Evolutionary conservation across 2,797 vertebrate genomes (phyloP), one percentile per base, ranked within the genome.

Genomic region (Limnodromus scolopaceus): DNA sequence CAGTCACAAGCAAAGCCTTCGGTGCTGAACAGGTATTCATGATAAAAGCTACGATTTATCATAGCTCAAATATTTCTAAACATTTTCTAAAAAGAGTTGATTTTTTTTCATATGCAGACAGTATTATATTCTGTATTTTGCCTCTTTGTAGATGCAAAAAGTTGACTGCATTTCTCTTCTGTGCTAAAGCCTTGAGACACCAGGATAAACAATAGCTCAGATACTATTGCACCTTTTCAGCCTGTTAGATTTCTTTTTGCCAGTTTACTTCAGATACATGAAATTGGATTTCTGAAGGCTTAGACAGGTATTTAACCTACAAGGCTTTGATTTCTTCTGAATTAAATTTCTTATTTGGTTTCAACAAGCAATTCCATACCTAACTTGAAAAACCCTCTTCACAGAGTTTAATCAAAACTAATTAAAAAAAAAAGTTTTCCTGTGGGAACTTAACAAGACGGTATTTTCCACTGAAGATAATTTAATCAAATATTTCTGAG

Each of bases 401-500:
- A 81, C 16, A 27, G 63, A 87, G 53, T 92, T 94, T 89, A 91
- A 93, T 91, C 54, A 95, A 93, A 94, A 65, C 41, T 72, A 82
- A 94, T 69, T 71, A 34, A 83, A 89, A 80, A 60, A 48, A 82
- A 88, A 83, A 46, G 20, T 23, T 83, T 71, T 92, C 80, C 54
- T 34, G 8, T 58, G 84, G 74, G 87, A 94, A 43, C 17, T 65
- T 82, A 48, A 65, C 16, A 72, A 75, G 39, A 68, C 32, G 46
- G n/a, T 72, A 72, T 89, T 93, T 96, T 91, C 66, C 51, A 76
- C 14, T 49, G 43, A 84, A 90, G 86, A 65, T 76, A 72, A 89
- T 79, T 89, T 92, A 91, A 82, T 91, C 45, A 93, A 89, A 76
- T 89, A 87, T 94, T 93, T 97, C 63, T 76, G 36, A 89, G 58